Evolutionary conservation across 2,797 vertebrate genomes (phyloP).

Genomic region (Botia kubotai): DNA sequence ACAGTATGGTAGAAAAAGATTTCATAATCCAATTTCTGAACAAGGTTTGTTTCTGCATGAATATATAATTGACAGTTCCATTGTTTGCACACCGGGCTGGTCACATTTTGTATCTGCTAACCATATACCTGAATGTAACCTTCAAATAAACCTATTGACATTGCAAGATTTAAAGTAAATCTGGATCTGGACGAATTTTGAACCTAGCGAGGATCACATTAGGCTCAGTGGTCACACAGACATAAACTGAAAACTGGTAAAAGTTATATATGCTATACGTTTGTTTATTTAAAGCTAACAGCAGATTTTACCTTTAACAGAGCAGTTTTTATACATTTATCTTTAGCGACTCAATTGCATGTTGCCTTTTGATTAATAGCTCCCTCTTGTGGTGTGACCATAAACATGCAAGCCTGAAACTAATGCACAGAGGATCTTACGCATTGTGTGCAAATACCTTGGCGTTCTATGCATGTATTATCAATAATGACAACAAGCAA

Average conservation of each 20-base stretch:
- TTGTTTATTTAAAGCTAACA: background rate
- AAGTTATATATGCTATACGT: background rate
- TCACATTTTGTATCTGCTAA: background rate
- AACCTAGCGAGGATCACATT: background rate
- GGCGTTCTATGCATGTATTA: background rate
- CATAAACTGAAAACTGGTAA: background rate
- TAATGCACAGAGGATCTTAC: background rate
- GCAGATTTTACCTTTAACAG: background rate
- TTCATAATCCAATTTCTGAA: too few relatives aligned
- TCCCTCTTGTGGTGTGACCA: background rate
- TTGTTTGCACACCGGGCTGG: too few relatives aligned
- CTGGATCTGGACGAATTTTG: too few relatives aligned
- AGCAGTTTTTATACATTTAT: background rate
- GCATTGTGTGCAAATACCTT: background rate
- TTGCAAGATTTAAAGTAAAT: background rate
- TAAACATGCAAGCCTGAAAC: background rate
- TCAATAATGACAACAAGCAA: background rate
- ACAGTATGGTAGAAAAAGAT: too few relatives aligned
- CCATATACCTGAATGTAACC: background rate
- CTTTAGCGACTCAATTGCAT: background rate
- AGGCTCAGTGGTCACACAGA: too few relatives aligned
- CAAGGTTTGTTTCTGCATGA: too few relatives aligned
- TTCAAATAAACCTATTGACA: background rate
- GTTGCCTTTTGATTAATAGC: background rate
- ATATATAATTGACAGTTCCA: too few relatives aligned